These are phyloP conservation scores for Heliothis peltigera DNA, from an alignment of 2,888 invertebrate species.

Conservation along the genomic window DNA sequence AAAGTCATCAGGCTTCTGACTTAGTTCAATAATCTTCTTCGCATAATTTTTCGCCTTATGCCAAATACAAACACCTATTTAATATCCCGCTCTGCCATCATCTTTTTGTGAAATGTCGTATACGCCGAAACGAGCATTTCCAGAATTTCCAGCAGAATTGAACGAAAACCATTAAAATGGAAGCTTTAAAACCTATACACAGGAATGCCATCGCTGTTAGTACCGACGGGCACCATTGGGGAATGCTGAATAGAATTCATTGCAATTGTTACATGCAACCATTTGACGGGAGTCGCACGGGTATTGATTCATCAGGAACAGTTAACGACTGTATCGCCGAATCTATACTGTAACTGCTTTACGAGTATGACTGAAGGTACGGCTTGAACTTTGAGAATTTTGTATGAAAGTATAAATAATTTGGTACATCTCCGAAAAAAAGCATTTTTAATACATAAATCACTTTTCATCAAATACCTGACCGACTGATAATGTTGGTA, in stretches of 20 bases:
- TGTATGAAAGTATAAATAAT: too few relatives aligned
- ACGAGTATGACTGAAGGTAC: background rate
- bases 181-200: background rate
- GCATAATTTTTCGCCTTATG: too few relatives aligned
- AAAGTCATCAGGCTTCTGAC: too few relatives aligned
- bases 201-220: background rate
- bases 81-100: too few relatives aligned
- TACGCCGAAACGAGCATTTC: too few relatives aligned
- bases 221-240: conserved; percentile 8
- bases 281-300: background rate
- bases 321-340: conserved; percentile 4
- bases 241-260: conserved; percentile 19
- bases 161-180: background rate
- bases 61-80: too few relatives aligned
- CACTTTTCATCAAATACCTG: too few relatives aligned
- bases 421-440: too few relatives aligned
- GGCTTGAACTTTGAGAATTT: background rate
- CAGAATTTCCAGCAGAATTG: background rate
- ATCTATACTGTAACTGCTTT: background rate
- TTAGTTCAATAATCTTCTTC: too few relatives aligned
- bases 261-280: conserved; percentile 19
- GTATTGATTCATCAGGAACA: conserved; percentile 20
- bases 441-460: too few relatives aligned
- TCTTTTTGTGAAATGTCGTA: background rate
- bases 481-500: too few relatives aligned